These are phyloP conservation scores for Epinotia bilunana DNA, from an alignment of 2,888 invertebrate species.

Conservation along the genomic window DNA sequence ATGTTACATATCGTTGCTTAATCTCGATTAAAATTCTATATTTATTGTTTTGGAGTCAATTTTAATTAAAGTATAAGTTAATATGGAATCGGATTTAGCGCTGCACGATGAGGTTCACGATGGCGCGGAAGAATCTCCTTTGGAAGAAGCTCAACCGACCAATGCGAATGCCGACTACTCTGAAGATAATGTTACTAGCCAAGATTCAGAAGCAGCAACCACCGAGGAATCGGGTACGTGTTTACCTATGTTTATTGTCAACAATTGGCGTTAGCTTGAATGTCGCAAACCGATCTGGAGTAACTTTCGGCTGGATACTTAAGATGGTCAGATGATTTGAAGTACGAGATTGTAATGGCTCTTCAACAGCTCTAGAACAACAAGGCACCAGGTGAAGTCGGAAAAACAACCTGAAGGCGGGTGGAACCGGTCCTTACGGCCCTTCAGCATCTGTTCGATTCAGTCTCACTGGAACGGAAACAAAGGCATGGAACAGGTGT, in stretches of 20 bases:
- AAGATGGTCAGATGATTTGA: too few species aligned
- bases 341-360: too few species aligned
- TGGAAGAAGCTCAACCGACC: slow-evolving; percentile 68
- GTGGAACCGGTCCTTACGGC: too few species aligned
- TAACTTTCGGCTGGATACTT: slow-evolving; percentile 4
- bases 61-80: slow-evolving; percentile 48
- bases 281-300: neutral
- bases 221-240: slow-evolving; percentile 67
- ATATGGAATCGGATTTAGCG: slow-evolving; percentile 77
- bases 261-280: neutral
- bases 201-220: slow-evolving; percentile 64
- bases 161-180: slow-evolving; percentile 68
- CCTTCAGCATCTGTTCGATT: too few species aligned
- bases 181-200: slow-evolving; percentile 70
- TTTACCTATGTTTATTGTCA: slow-evolving; percentile 13
- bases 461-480: too few species aligned
- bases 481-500: too few species aligned
- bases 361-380: too few species aligned
- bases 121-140: slow-evolving; percentile 81
- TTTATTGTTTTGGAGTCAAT: slow-evolving; percentile 57
- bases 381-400: too few species aligned
- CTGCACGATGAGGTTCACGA: slow-evolving; percentile 72
- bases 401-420: too few species aligned
- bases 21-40: slow-evolving; percentile 61
- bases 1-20: slow-evolving; percentile 57